Base-by-base conservation (phyloP, 2,888 invertebrate genomes). In the Stenchaetothrips biformis region DNA sequence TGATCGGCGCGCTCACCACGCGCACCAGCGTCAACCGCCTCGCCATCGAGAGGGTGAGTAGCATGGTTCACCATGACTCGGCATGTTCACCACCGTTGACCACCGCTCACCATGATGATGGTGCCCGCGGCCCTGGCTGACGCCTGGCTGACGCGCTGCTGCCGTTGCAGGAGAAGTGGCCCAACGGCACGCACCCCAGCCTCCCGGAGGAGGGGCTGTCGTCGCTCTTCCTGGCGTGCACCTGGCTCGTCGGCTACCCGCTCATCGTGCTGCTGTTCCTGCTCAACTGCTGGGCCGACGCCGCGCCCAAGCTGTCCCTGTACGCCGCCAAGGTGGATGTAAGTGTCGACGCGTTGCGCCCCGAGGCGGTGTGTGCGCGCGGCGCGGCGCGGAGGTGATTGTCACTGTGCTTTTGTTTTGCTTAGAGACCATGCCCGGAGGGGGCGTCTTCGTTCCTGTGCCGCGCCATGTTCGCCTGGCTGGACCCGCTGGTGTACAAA, bases 401-500 rank as follows among this genome's bases (percentile, higher is more conserved):
- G 37, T 37, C 37, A 37, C 37, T 1, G 37, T 37, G 37, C 37
- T 1, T 37, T 37, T 74, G 8, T 21, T 25, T 25, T 25, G 21
- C 1, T 25, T 74, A 83, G 83, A 81, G 81, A 77, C 83, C 83
- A 21, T 82, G 82, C 74, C 83, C 83, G 47, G 83, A 83, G 78
- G 62, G 78, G 18, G 78, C 78, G 49, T 81, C 83, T 4, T 83
- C 83, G 1, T 83, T 82, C 67, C 82, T 82, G 7, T 83, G 83
- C 9, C 80, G 82, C 13, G 7, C 83, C 7, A 80, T 88, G 16
- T 89, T 89, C 84, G 88, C 88, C 85, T 91, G 90, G 90, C 89
- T 90, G 83, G 89, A 89, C 81, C 82, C 85, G 7, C 82, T 89
- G 82, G 87, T 89, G 9, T 86, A 88, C 83, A 86, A 85, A 79